Base-by-base conservation (phyloP, 2,888 invertebrate species). In the Torymus aiolomorphi region DNA sequence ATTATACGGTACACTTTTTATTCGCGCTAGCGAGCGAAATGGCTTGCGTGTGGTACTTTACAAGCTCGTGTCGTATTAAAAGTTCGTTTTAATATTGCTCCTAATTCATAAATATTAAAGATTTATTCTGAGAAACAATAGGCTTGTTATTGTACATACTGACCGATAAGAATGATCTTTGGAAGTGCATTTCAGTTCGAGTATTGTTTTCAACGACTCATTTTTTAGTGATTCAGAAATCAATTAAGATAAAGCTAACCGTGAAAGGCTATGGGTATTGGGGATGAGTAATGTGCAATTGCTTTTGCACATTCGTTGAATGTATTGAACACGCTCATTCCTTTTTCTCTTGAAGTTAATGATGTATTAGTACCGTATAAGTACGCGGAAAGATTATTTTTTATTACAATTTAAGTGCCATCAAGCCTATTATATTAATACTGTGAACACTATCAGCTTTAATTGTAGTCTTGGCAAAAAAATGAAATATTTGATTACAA, bases 181-280 rank as follows among this genome's bases (percentile, higher is more conserved):
- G 5, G 42, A 42, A 42, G 42, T 42, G 5, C 42, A 42, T 42
- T 42, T 42, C 42, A 8, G 42, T 42, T 8, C 1, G 42, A 42
- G 11, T 24, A 18, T 59, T 59, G n/a, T 63, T 78, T 54, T n/a
- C 42, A 70, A 42, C 24, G 57, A 42, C 65, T 69, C 59, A 70
- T 16, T 77, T 57, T 78, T 54, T 8, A 82, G 10, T 81, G 80
- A 83, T 83, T 63, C 82, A 83, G 82, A 73, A 80, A 20, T 52
- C 49, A 72, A 54, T 79, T 74, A 76, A 78, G 80, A 82, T 75
- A 78, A 75, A 20, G 31, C 18, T 65, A 57, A 59, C 42, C n/a
- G 71, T n/a, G 20, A 20, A 59, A 67, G 56, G 56, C 54, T 42
- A 59, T 20, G 12, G 13, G 12, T 49, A 56, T 57, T 65, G 57